Conservation (phyloP, 53 echinoderm and acorn worm species). For the Mesocentrotus franciscanus region DNA sequence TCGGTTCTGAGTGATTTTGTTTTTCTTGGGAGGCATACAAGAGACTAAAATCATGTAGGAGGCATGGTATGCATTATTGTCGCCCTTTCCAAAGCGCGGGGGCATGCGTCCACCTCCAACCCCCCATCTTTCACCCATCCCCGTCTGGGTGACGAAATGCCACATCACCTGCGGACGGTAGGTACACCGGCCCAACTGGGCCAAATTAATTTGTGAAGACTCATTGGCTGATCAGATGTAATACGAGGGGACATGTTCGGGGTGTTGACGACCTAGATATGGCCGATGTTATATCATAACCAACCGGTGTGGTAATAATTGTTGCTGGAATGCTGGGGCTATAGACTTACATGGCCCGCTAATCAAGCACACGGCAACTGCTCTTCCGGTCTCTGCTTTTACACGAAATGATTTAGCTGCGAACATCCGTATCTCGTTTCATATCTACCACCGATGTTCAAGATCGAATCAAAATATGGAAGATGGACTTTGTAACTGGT, state of each 20-base stretch:
- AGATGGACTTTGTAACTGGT: not conserved
- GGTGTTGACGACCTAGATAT: conserved; percentile 48
- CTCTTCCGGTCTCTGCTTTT: not conserved
- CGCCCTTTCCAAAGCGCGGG: too few relatives aligned
- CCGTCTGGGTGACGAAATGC: not conserved
- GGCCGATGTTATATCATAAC: not conserved
- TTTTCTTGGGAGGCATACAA: too few relatives aligned
- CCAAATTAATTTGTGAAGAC: conserved; percentile 59
- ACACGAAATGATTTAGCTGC: not conserved
- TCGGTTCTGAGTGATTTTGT: too few relatives aligned
- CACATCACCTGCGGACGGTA: not conserved
- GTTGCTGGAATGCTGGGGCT: conserved; percentile 10
- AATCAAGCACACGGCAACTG: conserved; percentile 7
- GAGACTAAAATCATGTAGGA: too few relatives aligned
- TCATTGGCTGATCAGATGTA: conserved; percentile 41
- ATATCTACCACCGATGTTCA: not conserved
- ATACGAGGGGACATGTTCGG: conserved; percentile 49
- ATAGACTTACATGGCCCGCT: conserved; percentile 22
- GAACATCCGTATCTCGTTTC: conserved; percentile 5
- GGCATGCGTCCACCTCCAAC: too few relatives aligned
- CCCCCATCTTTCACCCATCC: not conserved
- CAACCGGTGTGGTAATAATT: conserved; percentile 8
- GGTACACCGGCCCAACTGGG: conserved; percentile 49
- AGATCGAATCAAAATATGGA: not conserved
- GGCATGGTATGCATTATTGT: too few relatives aligned